phyloP scores from a whole-genome alignment of 2,797 vertebrate genomes.

The Tamandua tetradactyla region DNA sequence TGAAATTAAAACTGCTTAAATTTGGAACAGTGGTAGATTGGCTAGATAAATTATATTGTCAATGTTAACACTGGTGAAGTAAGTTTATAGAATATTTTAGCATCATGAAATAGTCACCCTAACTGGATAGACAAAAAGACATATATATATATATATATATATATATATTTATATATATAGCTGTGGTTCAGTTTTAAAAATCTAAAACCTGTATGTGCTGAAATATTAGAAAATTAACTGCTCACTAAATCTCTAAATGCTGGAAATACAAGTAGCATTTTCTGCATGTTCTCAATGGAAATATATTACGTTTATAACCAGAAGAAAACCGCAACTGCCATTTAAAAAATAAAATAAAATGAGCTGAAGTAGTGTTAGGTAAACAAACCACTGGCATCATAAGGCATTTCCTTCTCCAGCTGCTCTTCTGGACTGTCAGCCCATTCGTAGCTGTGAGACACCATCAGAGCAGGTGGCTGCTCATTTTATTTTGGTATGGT shows the following conservation, averaged over 20 bases:
- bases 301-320: not conserved
- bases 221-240: not conserved
- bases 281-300: not conserved
- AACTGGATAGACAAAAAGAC: not conserved
- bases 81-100: not conserved
- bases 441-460: conserved; percentile 51
- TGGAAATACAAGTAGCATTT: not conserved
- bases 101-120: not conserved
- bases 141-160: not conserved
- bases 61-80: not conserved
- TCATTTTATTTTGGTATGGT: conserved; percentile 78
- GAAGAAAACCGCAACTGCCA: conserved; percentile 21
- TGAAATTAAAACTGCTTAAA: not conserved
- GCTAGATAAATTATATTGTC: not conserved
- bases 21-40: not conserved
- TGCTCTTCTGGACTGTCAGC: conserved; percentile 68
- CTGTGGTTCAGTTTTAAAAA: not conserved
- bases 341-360: conserved; percentile 55
- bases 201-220: not conserved
- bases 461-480: conserved; percentile 78
- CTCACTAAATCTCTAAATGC: not conserved
- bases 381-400: conserved; percentile 69
- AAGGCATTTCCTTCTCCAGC: conserved; percentile 66
- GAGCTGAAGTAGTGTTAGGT: conserved; percentile 60
- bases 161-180: too few species aligned